Evolutionary conservation across 2,888 invertebrate species (phyloP).

Genomic region (Phyllotreta cruciferae): DNA sequence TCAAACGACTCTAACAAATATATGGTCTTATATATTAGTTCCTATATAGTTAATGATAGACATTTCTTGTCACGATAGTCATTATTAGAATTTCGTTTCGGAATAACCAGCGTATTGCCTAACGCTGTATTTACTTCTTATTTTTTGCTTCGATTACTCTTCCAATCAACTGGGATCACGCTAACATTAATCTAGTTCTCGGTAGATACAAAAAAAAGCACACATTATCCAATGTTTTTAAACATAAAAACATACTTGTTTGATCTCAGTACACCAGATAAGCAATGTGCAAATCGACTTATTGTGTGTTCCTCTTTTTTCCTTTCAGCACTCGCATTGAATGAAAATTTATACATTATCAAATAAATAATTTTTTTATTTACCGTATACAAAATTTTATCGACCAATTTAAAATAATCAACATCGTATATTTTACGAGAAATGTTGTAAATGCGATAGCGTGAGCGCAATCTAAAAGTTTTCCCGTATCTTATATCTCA

Average conservation of each 20-base stretch:
- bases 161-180: slow-evolving; percentile 3
- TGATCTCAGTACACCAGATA: too few relatives aligned
- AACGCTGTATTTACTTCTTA: slow-evolving; percentile 8
- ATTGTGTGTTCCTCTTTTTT: too few relatives aligned
- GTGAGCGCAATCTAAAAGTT: slow-evolving; percentile 1
- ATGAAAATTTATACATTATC: too few relatives aligned
- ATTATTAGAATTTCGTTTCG: slow-evolving; percentile 2
- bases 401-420: background rate
- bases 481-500: background rate
- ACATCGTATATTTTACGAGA: background rate
- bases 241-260: too few relatives aligned
- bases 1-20: background rate
- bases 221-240: too few relatives aligned
- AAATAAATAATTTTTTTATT: background rate
- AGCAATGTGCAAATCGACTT: too few relatives aligned
- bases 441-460: background rate
- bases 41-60: slow-evolving; percentile 4
- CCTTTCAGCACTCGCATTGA: too few relatives aligned
- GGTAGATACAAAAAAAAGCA: background rate
- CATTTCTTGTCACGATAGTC: slow-evolving; percentile 7
- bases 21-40: background rate
- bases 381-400: background rate
- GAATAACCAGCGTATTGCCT: slow-evolving; percentile 7
- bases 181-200: slow-evolving; percentile 4
- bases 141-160: slow-evolving; percentile 5